These are phyloP conservation scores for Melanostoma scalare DNA, from an alignment of 2,888 invertebrate species.

Conservation along the genomic window DNA sequence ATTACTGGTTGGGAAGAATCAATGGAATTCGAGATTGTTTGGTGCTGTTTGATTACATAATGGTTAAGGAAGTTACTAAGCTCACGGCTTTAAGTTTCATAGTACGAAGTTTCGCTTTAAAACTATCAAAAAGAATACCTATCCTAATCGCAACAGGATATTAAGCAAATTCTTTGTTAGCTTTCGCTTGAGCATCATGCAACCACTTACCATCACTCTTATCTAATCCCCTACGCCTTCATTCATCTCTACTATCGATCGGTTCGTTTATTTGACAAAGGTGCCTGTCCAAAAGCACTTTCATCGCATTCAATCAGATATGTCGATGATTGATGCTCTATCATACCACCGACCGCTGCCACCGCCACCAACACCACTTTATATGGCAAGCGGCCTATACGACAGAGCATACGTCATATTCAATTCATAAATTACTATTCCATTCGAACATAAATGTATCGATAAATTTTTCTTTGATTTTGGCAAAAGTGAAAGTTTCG, in stretches of 20 bases:
- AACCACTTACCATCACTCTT: neutral
- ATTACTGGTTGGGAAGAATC: too few species aligned
- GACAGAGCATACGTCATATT: constrained; percentile 9
- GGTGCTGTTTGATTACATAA: too few species aligned
- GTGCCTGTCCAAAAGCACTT: constrained; percentile 41
- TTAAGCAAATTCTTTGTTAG: too few species aligned
- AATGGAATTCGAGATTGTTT: too few species aligned
- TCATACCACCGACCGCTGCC: neutral
- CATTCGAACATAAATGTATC: constrained; percentile 42
- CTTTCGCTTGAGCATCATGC: too few species aligned
- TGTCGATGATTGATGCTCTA: constrained; percentile 53
- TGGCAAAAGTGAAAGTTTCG: constrained; percentile 60
- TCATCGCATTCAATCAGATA: constrained; percentile 41
- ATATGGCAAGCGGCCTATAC: neutral
- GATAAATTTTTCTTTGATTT: constrained; percentile 46
- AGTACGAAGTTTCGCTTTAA: too few species aligned
- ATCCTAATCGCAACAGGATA: too few species aligned
- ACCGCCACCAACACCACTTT: constrained; percentile 5
- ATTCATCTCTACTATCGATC: constrained; percentile 4
- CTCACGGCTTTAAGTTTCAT: too few species aligned
- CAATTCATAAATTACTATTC: constrained; percentile 46
- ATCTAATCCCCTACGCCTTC: neutral
- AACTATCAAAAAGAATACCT: too few species aligned
- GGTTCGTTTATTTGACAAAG: neutral
- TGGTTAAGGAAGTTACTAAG: too few species aligned